These are phyloP conservation scores for Sminthurinus signatus DNA, from an alignment of 1,140 invertebrate genomes.

Conservation along the genomic window DNA sequence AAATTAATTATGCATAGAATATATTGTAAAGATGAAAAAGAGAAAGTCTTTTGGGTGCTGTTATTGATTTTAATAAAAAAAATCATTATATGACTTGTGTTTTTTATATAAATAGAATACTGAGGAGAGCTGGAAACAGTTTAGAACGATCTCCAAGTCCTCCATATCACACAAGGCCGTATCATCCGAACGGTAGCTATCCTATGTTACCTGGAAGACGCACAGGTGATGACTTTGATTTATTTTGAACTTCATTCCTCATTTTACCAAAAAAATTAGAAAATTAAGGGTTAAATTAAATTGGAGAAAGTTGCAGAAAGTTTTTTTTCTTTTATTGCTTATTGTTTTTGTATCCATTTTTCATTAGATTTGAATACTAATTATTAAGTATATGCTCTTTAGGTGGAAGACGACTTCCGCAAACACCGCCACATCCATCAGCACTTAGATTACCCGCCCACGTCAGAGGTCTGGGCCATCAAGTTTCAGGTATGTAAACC, in stretches of 20 bases:
- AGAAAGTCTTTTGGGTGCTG: too few species aligned
- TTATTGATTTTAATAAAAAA: too few species aligned
- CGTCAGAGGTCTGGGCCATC: slow-evolving; percentile 27
- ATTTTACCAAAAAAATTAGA: neutral
- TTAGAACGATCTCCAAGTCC: slow-evolving; percentile 37
- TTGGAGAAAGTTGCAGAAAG: too few species aligned
- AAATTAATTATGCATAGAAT: neutral
- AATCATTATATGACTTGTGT: too few species aligned
- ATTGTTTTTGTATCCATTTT: too few species aligned
- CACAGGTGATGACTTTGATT: slow-evolving; percentile 20
- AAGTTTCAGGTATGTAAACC: slow-evolving; percentile 41
- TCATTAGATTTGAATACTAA: too few species aligned
- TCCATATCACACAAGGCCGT: slow-evolving; percentile 27
- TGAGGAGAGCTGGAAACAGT: slow-evolving; percentile 28
- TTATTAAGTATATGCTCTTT: too few species aligned
- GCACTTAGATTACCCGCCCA: slow-evolving; percentile 43
- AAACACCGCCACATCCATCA: slow-evolving; percentile 52
- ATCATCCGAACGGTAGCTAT: slow-evolving; percentile 39
- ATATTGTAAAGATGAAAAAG: neutral
- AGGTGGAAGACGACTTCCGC: slow-evolving; percentile 46
- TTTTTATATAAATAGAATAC: slow-evolving; percentile 7
- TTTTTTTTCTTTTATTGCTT: too few species aligned
- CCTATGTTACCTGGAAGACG: slow-evolving; percentile 38
- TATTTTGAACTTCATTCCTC: neutral
- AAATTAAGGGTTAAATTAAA: neutral